Conservation (phyloP, 2,113 vertebrate species). For the Corydoras sp. region DNA sequence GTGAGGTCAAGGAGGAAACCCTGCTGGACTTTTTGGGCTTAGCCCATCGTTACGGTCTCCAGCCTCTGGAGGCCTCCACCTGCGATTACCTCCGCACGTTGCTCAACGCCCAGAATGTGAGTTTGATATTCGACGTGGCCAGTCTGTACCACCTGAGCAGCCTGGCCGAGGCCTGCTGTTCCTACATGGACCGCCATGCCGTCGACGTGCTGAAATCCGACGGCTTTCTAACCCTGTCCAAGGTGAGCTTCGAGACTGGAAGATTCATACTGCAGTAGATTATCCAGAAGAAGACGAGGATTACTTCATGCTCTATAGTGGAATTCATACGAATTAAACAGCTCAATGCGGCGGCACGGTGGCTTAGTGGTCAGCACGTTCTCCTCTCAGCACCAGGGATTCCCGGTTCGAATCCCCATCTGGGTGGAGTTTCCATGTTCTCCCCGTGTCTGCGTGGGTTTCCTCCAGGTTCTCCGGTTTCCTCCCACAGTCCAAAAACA, state of each 20-base stretch:
- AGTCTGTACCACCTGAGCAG: slow-evolving; percentile 87
- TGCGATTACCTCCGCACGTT: slow-evolving; percentile 95
- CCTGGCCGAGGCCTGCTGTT: slow-evolving; percentile 85
- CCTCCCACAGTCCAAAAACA: too few species aligned
- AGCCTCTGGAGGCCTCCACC: slow-evolving; percentile 90
- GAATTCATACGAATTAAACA: too few species aligned
- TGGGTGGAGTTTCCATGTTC: too few species aligned
- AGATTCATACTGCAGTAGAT: too few species aligned
- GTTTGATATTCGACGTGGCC: slow-evolving; percentile 94
- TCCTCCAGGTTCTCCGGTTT: too few species aligned
- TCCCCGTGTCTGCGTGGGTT: too few species aligned
- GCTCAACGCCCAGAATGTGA: slow-evolving; percentile 90
- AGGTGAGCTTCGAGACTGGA: slow-evolving; percentile 62
- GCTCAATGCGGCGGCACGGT: too few species aligned
- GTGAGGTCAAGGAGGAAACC: slow-evolving; percentile 88
- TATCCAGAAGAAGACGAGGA: too few species aligned
- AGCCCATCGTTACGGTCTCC: slow-evolving; percentile 93
- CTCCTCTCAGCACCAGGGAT: too few species aligned
- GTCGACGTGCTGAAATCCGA: slow-evolving; percentile 87
- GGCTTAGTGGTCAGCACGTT: too few species aligned
- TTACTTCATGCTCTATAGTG: too few species aligned
- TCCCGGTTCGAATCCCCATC: too few species aligned
- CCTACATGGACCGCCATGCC: slow-evolving; percentile 93
- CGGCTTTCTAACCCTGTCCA: slow-evolving; percentile 86
- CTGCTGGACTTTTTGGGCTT: slow-evolving; percentile 92